Base-by-base conservation (phyloP, 2,113 vertebrate species). In the Cynopterus brachyotis region DNA sequence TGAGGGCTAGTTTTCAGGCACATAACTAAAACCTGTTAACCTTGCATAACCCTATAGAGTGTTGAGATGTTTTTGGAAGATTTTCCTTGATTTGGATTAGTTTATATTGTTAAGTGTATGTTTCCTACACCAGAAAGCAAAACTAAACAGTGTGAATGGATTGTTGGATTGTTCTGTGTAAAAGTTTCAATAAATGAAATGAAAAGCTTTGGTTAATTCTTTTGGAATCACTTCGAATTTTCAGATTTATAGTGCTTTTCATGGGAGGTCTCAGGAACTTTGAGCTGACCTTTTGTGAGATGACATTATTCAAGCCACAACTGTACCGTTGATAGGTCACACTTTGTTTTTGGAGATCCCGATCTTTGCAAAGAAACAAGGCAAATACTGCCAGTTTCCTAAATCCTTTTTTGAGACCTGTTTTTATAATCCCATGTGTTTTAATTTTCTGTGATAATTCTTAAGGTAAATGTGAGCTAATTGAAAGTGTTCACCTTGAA, bases 151-250 rank as follows among this genome's bases (percentile, higher is more conserved):
- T 24, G 26, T 69, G 69, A 89, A 50, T 84, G 66, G n/a, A 15
- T 88, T 83, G 20, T 78, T 95, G 50, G 67, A 40, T 83, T 92
- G 26, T 40, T 17, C 76, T 85, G n/a, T 66, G 69, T 64, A 55
- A 69, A 73, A 73, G 22, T 82, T 89, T 55, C 15, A 69, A 1
- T 76, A 60, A 70, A 53, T 90, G 20, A 87, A 90, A 86, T 88
- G 16, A 89, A 90, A 90, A 91, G 28, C 55, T 81, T 92, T 90
- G 40, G 30, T 90, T 92, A 53, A 57, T 96, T 76, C 10, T 78
- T 96, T 45, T 35, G 12, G 30, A 76, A 16, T 72, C 53, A 75
- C 35, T 62, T 82, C 32, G 30, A 85, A 24, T 70, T 70, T 84
- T 69, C 66, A 95, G 30, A 50, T 72, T 81, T 86, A 26, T n/a